Base-by-base conservation (phyloP, 2,888 invertebrate species). In the Caenorhabditis virilis region DNA sequence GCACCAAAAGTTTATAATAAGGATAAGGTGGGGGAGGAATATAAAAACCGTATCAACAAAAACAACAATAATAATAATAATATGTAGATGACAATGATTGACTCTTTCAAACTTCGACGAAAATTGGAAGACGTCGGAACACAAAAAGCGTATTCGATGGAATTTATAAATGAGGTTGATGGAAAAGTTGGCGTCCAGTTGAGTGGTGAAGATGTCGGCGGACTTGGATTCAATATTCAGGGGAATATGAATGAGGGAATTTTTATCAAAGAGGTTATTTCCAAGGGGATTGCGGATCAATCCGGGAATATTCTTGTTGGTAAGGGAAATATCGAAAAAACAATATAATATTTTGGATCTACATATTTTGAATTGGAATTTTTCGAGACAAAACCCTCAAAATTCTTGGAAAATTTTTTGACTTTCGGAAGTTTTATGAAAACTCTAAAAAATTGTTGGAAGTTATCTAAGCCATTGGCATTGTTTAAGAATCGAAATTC, bases 191-290 rank as follows among this genome's bases (percentile, higher is more conserved):
- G 69, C 2, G 76, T 76, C 11, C 69, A 70, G 26, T 43, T 76
- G 33, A 49, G 55, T 13, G 63, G 68, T 9, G 69, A 70, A 50
- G 73, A 74, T 48, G 60, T 76, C 33, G 66, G 63, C 15, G 76
- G 76, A 9, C 62, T 76, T 15, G 76, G 76, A 39, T 76, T 76
- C 65, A 71, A 71, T 41, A 71, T 76, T 22, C 89, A 89, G 59
- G 93, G 93, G n/a, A 92, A 91, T 76, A 91, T 92, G 88, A 87
- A 91, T 57, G 92, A 93, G 72, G 93, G 93, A 0, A 92, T 93
- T 60, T 91, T 89, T 83, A 89, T 93, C 39, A 92, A 91, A 83
- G 91, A 92, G 70, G 89, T 93, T 16, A 87, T 92, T 50, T 89
- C 91, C 79, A 88, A 91, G 69, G 93, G 93, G 0, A 93, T 93